Evolutionary conservation across 2,113 vertebrate genomes (phyloP).

Genomic region (Halichoeres trimaculatus): DNA sequence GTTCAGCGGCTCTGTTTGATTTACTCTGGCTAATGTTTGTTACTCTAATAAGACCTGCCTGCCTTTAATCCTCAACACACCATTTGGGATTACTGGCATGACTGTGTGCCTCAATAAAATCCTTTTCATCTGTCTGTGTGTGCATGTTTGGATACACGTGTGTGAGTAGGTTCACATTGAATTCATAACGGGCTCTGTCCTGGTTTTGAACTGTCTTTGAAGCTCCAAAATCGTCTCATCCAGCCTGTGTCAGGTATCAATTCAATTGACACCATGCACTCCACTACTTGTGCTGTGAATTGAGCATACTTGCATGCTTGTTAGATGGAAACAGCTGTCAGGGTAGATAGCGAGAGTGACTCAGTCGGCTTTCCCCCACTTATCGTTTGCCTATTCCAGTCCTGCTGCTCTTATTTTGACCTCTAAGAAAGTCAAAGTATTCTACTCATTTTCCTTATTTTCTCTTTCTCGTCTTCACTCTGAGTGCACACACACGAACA

Average conservation of each 20-base stretch:
- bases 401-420: slow-evolving; percentile 61
- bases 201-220: slow-evolving; percentile 68
- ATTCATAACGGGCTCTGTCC: slow-evolving; percentile 49
- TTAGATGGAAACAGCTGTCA: slow-evolving; percentile 79
- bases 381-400: slow-evolving; percentile 69
- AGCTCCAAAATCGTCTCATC: slow-evolving; percentile 66
- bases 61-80: slow-evolving; percentile 58
- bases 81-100: slow-evolving; percentile 30
- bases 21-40: slow-evolving; percentile 58
- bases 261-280: slow-evolving; percentile 72
- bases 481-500: slow-evolving; percentile 15
- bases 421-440: slow-evolving; percentile 68
- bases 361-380: slow-evolving; percentile 60
- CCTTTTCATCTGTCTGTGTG: slow-evolving; percentile 52
- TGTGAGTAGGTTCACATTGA: slow-evolving; percentile 39
- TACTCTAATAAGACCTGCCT: slow-evolving; percentile 49
- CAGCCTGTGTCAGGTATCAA: slow-evolving; percentile 68
- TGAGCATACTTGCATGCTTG: slow-evolving; percentile 70
- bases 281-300: slow-evolving; percentile 61
- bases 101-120: slow-evolving; percentile 38
- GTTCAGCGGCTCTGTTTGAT: slow-evolving; percentile 60
- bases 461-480: slow-evolving; percentile 7
- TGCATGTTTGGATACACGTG: slow-evolving; percentile 13
- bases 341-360: slow-evolving; percentile 69
- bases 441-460: background rate